Evolutionary conservation across 2,888 invertebrate genomes (phyloP).

Genomic region (Druceiella hillmani): DNA sequence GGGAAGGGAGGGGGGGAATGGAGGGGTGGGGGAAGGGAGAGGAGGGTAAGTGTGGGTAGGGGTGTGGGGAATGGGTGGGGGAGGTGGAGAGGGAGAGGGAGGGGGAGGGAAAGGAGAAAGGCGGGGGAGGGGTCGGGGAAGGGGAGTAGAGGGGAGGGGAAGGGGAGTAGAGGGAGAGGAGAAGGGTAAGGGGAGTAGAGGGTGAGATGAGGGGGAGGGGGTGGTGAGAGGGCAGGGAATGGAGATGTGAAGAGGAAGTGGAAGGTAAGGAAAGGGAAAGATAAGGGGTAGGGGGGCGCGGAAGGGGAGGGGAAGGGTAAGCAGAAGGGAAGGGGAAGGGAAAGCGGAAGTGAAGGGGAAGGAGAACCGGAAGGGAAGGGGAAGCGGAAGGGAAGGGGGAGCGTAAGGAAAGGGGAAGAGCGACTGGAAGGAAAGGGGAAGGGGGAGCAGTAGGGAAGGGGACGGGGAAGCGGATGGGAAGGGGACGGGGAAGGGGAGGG

Average conservation of each 20-base stretch:
- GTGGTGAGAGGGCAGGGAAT: neutral
- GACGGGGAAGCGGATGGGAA: no score
- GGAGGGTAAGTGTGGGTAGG: neutral
- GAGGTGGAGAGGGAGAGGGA: neutral
- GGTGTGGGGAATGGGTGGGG: neutral
- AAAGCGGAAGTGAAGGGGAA: no score
- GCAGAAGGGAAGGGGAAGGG: no score
- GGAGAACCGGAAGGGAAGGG: no score
- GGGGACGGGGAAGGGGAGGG: no score
- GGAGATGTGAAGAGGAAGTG: neutral
- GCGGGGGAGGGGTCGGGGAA: neutral
- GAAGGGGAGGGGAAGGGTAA: no score
- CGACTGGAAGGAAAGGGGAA: no score
- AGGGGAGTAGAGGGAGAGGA: neutral
- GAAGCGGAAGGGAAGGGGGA: no score
- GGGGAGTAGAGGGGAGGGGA: neutral
- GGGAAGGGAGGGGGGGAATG: constrained; percentile 1
- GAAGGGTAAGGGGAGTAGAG: neutral
- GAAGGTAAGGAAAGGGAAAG: no score
- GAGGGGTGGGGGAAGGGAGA: neutral
- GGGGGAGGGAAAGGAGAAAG: neutral
- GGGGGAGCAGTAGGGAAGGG: no score
- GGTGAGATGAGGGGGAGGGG: neutral
- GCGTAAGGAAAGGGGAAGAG: no score
- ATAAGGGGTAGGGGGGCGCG: no score